Evolutionary conservation across 1,140 invertebrate genomes (phyloP).

Genomic region (Pantala flavescens): DNA sequence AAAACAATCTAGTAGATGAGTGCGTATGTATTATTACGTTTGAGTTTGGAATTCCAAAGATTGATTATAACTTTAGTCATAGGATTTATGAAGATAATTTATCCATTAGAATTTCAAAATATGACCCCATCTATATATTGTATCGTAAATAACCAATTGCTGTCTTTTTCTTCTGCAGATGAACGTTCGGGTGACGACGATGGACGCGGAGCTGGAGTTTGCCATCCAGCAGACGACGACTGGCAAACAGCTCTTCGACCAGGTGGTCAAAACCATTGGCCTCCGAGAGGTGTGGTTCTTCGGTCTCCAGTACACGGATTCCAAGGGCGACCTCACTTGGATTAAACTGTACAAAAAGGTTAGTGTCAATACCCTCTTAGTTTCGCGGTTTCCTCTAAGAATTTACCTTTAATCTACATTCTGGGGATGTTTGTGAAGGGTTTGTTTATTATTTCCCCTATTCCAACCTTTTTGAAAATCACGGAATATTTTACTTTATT

Average conservation of each 20-base stretch:
- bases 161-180: conserved; percentile 47
- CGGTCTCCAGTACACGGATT: conserved; percentile 97
- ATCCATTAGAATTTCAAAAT: too few relatives aligned
- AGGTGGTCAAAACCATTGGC: conserved; percentile 98
- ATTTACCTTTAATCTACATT: too few relatives aligned
- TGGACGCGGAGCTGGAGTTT: conserved; percentile 99
- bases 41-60: too few relatives aligned
- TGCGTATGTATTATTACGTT: too few relatives aligned
- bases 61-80: too few relatives aligned
- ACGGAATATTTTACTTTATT: too few relatives aligned
- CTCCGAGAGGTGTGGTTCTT: conserved; percentile 99
- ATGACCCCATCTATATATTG: too few relatives aligned
- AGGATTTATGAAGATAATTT: too few relatives aligned
- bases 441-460: not conserved
- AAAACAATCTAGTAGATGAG: too few relatives aligned
- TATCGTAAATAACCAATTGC: not conserved
- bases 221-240: conserved; percentile 99
- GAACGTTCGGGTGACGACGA: conserved; percentile 98
- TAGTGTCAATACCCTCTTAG: conserved; percentile 30
- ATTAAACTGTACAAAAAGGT: conserved; percentile 99
- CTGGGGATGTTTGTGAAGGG: too few relatives aligned
- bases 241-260: conserved; percentile 98
- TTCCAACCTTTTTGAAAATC: too few relatives aligned
- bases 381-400: not conserved
- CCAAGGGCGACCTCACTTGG: conserved; percentile 96